Conservation (phyloP, 2,888 invertebrate species). For the Tinea semifulvella region DNA sequence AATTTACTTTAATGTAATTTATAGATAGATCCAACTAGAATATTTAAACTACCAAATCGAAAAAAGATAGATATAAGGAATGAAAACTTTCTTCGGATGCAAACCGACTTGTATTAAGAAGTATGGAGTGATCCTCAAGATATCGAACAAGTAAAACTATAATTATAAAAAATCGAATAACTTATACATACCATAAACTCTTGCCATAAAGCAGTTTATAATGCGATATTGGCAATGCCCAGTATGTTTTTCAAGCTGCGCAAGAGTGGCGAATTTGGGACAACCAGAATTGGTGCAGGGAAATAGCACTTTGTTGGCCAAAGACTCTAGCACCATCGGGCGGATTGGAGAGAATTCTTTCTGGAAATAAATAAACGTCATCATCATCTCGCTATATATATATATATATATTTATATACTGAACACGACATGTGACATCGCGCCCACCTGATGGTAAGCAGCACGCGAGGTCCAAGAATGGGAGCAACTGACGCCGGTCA, state of each 20-base stretch:
- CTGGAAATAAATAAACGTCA: slow-evolving; percentile 44
- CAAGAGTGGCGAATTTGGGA: slow-evolving; percentile 59
- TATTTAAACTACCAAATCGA: no score
- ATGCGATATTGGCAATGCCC: slow-evolving; percentile 51
- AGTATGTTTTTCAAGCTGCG: slow-evolving; percentile 60
- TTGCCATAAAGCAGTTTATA: slow-evolving; percentile 61
- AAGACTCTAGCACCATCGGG: slow-evolving; percentile 64
- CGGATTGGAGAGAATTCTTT: slow-evolving; percentile 63
- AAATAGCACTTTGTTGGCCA: slow-evolving; percentile 68
- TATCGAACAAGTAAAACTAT: no score
- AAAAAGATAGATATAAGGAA: no score
- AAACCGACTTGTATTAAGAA: no score
- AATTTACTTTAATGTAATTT: slow-evolving; percentile 2
- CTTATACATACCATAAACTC: slow-evolving; percentile 48
- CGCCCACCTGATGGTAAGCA: no score
- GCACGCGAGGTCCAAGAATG: no score
- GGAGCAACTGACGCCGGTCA: no score
- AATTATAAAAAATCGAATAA: slow-evolving; percentile 1
- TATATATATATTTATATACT: no score
- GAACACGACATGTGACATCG: no score
- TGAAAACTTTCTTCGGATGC: no score
- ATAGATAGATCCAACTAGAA: slow-evolving; percentile 1
- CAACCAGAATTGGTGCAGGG: slow-evolving; percentile 68
- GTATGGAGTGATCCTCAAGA: no score
- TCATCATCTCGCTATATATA: no score